Conservation (phyloP, 2,797 vertebrate genomes). For the Delichon dasypus region DNA sequence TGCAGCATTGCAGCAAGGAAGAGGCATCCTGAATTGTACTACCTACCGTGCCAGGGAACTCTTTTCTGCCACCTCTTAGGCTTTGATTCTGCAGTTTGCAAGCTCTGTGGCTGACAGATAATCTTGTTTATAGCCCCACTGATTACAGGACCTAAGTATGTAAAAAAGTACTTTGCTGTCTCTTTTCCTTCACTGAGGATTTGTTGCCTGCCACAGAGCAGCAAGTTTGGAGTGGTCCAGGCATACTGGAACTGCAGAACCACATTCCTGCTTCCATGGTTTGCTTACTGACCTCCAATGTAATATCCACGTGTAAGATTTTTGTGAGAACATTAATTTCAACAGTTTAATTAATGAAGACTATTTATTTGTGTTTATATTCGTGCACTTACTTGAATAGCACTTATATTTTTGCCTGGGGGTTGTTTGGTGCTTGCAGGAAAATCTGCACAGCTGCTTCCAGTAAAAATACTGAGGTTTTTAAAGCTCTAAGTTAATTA, state of each 20-base stretch:
- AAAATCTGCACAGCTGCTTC: background rate
- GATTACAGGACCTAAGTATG: background rate
- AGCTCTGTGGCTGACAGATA: background rate
- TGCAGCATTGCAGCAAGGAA: background rate
- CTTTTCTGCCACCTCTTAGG: background rate
- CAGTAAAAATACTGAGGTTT: rapidly evolving
- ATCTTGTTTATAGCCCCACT: background rate
- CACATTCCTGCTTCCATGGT: background rate
- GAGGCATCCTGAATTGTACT: background rate
- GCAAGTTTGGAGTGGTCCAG: background rate
- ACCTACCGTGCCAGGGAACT: background rate
- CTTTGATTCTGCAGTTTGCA: background rate
- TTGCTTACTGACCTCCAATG: background rate
- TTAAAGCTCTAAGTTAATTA: background rate
- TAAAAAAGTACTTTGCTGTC: background rate
- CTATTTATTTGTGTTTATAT: background rate
- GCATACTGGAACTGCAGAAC: background rate
- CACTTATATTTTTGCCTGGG: background rate
- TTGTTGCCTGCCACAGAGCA: background rate
- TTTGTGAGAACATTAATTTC: background rate
- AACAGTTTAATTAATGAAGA: background rate
- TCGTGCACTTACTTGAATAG: background rate
- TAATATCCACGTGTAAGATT: background rate
- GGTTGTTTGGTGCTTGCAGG: background rate
- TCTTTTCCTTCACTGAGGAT: background rate